Base-by-base conservation (phyloP, 2,888 invertebrate genomes). In the Metopia argyrocephala region DNA sequence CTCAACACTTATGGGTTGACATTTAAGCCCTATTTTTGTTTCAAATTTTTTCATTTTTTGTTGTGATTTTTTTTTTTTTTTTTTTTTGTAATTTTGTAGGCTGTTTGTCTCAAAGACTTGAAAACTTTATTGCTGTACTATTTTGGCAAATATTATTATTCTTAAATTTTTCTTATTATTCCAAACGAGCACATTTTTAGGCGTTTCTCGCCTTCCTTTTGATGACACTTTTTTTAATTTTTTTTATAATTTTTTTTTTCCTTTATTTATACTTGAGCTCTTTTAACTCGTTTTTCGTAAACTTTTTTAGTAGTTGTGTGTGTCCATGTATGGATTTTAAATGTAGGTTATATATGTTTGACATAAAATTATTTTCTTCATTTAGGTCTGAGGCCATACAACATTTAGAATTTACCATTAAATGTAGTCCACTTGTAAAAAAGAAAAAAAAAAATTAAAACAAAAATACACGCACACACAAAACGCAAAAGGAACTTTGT, bases 261-360 rank as follows among this genome's bases (percentile, higher is more conserved):
- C 48, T 64, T 27, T 64, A 20, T 57, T 68, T 68, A 61, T 61
- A 75, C 52, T 75, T 75, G 57, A 59, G 48, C 57, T 64, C 57
- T 21, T 46, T 76, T 76, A 61, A 76, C 46, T 69, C 62, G 27
- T 59, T 61, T 62, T 73, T 78, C 50, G 21, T 73, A 31, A 46
- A 64, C 50, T 66, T 70, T 65, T 75, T 31, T 7, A 45, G 66
- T 28, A 54, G 38, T 38, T 38, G 38, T 38, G 15, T 38, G 46
- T 66, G 68, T 54, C 68, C 76, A 31, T 68, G 28, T 46, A 23
- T 62, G 52, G 54, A 20, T 54, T 76, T 59, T 76, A 18, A 46
- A 76, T 76, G 59, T 76, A 76, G 70, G 79, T 75, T 79, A 75
- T 59, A 56, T 48, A 45, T 69, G 57, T 52, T 38, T 38, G 38